Conservation (phyloP, 1,140 invertebrate species). For the Macrosteles quadrilineatus region DNA sequence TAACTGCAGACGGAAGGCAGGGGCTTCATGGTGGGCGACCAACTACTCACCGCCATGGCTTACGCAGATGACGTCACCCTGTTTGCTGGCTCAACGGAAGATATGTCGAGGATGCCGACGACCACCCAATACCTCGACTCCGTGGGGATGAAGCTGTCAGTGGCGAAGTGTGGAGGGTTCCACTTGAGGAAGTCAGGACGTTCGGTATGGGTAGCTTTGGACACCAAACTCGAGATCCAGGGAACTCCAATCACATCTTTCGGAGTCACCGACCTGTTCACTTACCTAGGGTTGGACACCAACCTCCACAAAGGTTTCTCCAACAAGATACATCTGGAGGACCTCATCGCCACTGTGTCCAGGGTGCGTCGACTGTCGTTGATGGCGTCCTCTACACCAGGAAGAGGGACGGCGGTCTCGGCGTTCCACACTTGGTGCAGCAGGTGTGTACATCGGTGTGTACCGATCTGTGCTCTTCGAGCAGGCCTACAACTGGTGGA, state of each 20-base stretch:
- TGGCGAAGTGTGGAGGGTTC: neutral
- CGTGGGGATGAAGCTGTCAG: neutral
- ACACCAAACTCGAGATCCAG: neutral
- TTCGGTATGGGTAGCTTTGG: neutral
- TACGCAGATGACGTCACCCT: slow-evolving; percentile 9
- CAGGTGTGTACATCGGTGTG: neutral
- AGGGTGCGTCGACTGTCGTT: slow-evolving; percentile 7
- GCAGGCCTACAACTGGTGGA: slow-evolving; percentile 3
- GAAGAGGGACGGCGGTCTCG: neutral
- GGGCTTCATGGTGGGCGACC: slow-evolving; percentile 12
- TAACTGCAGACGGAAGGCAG: slow-evolving; percentile 1
- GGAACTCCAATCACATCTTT: neutral
- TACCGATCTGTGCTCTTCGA: neutral
- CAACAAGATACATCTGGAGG: neutral
- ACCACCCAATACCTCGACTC: neutral
- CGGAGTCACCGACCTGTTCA: neutral
- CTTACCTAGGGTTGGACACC: neutral
- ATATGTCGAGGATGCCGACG: neutral
- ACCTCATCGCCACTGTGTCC: neutral
- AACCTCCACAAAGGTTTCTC: neutral
- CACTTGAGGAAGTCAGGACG: neutral
- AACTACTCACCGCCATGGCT: neutral
- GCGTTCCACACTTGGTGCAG: neutral
- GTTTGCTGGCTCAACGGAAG: neutral
- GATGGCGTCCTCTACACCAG: neutral